A percentile compares a stretch with the other conserved stretches of the same genome.
Evolutionary conservation across 2,888 invertebrate genomes (phyloP).

Genomic region (Orthonychiurus folsomi): DNA sequence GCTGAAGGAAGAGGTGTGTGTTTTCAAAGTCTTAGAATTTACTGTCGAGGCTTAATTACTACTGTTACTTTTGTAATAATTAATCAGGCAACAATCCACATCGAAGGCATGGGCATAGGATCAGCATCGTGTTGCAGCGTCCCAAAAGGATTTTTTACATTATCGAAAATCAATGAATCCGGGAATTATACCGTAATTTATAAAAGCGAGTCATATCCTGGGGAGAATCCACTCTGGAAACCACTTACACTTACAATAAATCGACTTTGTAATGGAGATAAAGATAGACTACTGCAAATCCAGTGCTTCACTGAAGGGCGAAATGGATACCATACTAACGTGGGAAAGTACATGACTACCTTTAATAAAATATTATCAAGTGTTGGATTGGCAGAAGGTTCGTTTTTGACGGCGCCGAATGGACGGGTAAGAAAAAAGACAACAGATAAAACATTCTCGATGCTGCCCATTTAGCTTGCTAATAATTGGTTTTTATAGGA

Average conservation of each 20-base stretch:
- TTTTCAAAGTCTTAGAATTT: too few species aligned
- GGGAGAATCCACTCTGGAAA: conserved; percentile 50
- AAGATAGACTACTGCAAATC: conserved; percentile 47
- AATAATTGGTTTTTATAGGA: neutral
- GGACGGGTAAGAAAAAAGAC: neutral
- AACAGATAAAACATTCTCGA: too few species aligned
- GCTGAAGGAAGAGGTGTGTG: neutral
- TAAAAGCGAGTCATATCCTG: conserved; percentile 48
- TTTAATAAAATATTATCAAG: conserved; percentile 10
- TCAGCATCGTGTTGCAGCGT: neutral
- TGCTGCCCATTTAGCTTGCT: too few species aligned
- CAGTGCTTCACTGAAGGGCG: conserved; percentile 45
- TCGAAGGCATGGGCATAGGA: neutral
- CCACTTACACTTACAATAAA: conserved; percentile 46
- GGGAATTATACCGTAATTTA: conserved; percentile 48
- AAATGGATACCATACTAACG: conserved; percentile 39
- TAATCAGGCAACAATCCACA: neutral
- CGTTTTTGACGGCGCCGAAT: neutral
- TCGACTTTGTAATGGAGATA: conserved; percentile 48
- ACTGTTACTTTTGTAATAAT: too few species aligned
- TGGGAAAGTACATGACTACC: conserved; percentile 32
- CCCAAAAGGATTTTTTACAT: conserved; percentile 31
- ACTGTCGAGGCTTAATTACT: too few species aligned
- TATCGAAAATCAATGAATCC: conserved; percentile 44
- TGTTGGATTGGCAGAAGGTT: neutral